Evolutionary conservation across 1,140 invertebrate species (phyloP), one percentile per base, ranked within the genome.

Genomic region (Lamellibrachia luymesi): DNA sequence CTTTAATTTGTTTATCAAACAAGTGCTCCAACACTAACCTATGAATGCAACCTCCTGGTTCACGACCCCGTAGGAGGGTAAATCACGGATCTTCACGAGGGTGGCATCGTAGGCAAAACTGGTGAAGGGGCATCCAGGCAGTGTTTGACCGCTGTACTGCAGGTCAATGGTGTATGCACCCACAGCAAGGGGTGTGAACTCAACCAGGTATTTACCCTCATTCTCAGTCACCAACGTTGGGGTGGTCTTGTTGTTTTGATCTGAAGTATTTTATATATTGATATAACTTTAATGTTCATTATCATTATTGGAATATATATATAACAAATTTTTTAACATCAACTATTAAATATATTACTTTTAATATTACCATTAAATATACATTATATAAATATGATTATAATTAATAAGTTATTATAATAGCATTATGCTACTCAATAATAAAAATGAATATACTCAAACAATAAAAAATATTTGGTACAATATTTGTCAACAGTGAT

Each of bases 101-200:
- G 97, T 97, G 0, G 98, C 98, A 96, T 99, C 98, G 93, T 98
- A 98, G 0, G 98, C 98, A 95, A 98, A 98, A 4, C 98, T 97
- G 2, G 97, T 97, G 94, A 97, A 97, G 4, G 97, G 97, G 94
- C 97, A 97, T 17, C 97, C 97, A 93, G 96, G 97, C 38, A 97
- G 97, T 4, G 97, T 95, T 90, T 97, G 96, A 13, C 97, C 96
- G n/a, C 94, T 95, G 91, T 95, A 94, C 49, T 92, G 90, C 17
- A 94, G 94, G 49, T 94, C 95, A 51, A 98, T 96, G 51, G 96
- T 97, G 94, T 98, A 97, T 2, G 96, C 97, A 17, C 97, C 98
- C 38, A 99, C 98, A 97, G 99, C 98, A 90, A 97, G 97, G 17
- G 98, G 98, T 64, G 98, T 98, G 96, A 99, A 99, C 96, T 99